These are phyloP conservation scores for Stegodyphus mimosarum DNA, from an alignment of 1,140 invertebrate genomes.

Conservation along the genomic window DNA sequence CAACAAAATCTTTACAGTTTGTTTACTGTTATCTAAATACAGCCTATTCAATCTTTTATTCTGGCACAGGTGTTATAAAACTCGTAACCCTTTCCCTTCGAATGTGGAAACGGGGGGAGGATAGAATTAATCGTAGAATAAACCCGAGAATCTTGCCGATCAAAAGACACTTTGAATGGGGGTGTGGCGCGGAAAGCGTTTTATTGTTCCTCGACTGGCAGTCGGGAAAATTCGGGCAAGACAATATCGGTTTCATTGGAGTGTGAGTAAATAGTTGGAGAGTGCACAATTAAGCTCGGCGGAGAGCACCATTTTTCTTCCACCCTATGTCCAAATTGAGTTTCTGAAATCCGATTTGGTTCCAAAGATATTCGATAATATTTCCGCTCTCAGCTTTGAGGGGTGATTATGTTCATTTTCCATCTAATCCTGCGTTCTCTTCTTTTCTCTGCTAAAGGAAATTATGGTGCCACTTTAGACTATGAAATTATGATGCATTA, in stretches of 20 bases:
- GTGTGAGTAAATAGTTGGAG: constrained; percentile 7
- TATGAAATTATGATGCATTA: too few species aligned
- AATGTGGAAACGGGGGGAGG: too few species aligned
- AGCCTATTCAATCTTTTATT: too few species aligned
- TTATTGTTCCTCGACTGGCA: background rate
- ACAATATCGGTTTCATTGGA: constrained; percentile 13
- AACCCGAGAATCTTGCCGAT: background rate
- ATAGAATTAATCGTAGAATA: constrained; percentile 21
- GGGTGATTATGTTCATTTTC: background rate
- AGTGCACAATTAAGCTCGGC: constrained; percentile 14
- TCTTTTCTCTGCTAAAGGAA: too few species aligned
- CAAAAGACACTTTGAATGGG: background rate
- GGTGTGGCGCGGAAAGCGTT: background rate
- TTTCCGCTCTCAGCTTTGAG: background rate
- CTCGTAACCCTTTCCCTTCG: background rate
- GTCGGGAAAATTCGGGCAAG: constrained; percentile 14
- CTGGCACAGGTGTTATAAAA: background rate
- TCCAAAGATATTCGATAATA: background rate
- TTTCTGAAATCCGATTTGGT: constrained; percentile 24
- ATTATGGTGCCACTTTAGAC: too few species aligned
- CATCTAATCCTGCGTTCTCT: background rate
- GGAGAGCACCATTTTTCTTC: constrained; percentile 25
- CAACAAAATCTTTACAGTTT: too few species aligned
- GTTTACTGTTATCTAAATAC: too few species aligned
- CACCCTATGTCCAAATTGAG: constrained; percentile 23